Conservation (phyloP, 2,113 vertebrate genomes). For the Theristicus caerulescens region DNA sequence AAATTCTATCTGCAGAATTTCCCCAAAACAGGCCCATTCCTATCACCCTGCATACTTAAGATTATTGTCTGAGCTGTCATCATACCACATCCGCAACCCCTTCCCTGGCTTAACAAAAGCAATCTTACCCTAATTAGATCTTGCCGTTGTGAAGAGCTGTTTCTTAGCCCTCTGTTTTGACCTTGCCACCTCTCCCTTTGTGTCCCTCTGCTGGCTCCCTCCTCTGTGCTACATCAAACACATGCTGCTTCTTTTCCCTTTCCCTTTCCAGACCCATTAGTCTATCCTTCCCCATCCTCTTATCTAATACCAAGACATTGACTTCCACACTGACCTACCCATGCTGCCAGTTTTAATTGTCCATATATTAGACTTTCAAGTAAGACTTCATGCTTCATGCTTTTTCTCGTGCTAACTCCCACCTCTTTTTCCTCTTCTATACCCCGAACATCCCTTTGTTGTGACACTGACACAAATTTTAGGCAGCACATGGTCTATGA, state of each 20-base stretch:
- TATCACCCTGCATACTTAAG: neutral
- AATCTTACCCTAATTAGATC: neutral
- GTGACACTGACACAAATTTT: neutral
- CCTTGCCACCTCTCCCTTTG: neutral
- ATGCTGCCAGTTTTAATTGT: neutral
- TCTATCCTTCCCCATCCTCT: neutral
- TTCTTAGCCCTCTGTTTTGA: neutral
- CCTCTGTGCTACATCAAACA: neutral
- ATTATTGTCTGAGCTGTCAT: neutral
- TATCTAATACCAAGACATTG: neutral
- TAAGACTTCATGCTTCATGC: neutral
- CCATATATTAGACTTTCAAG: neutral
- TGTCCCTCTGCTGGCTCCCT: neutral
- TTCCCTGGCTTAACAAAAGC: neutral
- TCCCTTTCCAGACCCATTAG: neutral
- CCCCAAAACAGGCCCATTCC: neutral
- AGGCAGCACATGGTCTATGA: neutral
- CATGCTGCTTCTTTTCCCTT: neutral
- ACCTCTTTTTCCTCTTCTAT: neutral
- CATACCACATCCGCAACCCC: neutral
- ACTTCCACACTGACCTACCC: neutral
- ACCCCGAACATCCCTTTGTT: neutral
- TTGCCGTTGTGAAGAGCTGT: neutral
- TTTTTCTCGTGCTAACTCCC: neutral
- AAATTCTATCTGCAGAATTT: neutral